Evolutionary conservation across 1,140 invertebrate genomes (phyloP).

Genomic region (Papilio aristodemus): DNA sequence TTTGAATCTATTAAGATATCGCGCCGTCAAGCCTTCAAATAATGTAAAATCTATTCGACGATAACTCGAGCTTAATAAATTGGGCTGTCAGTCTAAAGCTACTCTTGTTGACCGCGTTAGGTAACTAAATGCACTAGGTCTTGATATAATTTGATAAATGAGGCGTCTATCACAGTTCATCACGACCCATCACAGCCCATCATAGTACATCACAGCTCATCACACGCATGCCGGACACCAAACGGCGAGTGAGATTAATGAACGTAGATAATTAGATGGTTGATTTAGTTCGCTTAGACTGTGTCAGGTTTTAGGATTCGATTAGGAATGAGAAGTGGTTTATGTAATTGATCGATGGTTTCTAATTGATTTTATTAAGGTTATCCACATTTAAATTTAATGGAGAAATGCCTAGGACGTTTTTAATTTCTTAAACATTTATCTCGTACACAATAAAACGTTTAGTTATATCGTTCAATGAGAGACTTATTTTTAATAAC

Average conservation of each 20-base stretch:
- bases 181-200: neutral
- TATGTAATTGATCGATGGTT: neutral
- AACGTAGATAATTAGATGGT: slow-evolving; percentile 1
- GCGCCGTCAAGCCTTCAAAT: neutral
- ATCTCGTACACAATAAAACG: too few relatives aligned
- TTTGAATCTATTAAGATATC: neutral
- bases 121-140: slow-evolving; percentile 15
- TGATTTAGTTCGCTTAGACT: neutral
- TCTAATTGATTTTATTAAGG: neutral
- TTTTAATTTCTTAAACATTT: too few relatives aligned
- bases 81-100: slow-evolving; percentile 7
- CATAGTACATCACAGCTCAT: neutral
- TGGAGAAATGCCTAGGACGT: too few relatives aligned
- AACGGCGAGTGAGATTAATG: slow-evolving; percentile 2
- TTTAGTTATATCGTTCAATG: too few relatives aligned
- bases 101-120: slow-evolving; percentile 6
- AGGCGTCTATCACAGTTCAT: slow-evolving; percentile 6
- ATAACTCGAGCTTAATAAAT: neutral
- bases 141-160: slow-evolving; percentile 23
- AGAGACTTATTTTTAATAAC: too few relatives aligned
- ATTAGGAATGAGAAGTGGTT: neutral
- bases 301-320: neutral
- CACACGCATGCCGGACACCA: slow-evolving; percentile 18
- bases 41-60: slow-evolving; percentile 7
- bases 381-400: neutral